Evolutionary conservation across 2,797 vertebrate species (phyloP).

Genomic region (Acipenser transmontanus): DNA sequence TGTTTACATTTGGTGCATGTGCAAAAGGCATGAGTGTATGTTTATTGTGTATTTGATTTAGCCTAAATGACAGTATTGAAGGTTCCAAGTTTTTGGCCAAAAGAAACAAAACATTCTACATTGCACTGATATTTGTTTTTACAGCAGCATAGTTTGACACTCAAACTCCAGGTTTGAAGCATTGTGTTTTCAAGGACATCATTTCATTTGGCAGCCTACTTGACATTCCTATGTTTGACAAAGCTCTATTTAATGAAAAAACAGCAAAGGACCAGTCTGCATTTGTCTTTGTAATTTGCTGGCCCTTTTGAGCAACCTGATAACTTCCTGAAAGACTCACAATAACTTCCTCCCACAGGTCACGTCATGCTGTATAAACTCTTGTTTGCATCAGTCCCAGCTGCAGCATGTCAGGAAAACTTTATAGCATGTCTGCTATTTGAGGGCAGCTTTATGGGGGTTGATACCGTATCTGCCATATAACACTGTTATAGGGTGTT

Average conservation of each 20-base stretch:
- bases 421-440: too few relatives aligned
- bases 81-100: too few relatives aligned
- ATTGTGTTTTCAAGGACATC: slow-evolving; percentile 43
- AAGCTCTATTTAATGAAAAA: slow-evolving; percentile 45
- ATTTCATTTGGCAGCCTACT: slow-evolving; percentile 43
- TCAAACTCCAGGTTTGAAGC: not conserved
- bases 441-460: too few relatives aligned
- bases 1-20: too few relatives aligned
- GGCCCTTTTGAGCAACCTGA: slow-evolving; percentile 39
- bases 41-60: too few relatives aligned
- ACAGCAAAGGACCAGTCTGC: slow-evolving; percentile 25
- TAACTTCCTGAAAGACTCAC: slow-evolving; percentile 58
- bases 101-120: too few relatives aligned
- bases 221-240: slow-evolving; percentile 39
- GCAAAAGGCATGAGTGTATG: too few relatives aligned
- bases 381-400: not conserved
- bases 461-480: too few relatives aligned
- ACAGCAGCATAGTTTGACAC: not conserved
- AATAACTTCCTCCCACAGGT: slow-evolving; percentile 27
- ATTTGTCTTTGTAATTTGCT: slow-evolving; percentile 48
- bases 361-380: not conserved
- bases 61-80: too few relatives aligned
- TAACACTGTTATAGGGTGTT: too few relatives aligned
- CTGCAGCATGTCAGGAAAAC: not conserved
- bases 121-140: not conserved